Percentiles rank a stretch among this genome's conserved stretches.
Conservation (phyloP, 1,140 invertebrate species). For the Anadara kagoshimensis region DNA sequence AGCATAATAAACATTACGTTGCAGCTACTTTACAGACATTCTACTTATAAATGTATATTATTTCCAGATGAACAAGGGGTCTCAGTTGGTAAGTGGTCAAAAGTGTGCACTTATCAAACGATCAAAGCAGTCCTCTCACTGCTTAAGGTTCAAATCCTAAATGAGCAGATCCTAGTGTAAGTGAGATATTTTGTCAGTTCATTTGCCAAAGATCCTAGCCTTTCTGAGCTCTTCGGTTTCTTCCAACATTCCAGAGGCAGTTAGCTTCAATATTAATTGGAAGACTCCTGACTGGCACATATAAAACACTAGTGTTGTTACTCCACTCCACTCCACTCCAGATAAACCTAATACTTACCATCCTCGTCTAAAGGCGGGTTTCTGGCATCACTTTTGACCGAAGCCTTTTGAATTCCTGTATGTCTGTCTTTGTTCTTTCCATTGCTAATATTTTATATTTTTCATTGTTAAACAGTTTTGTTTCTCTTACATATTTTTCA, state of each 20-base stretch:
- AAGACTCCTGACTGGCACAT: background rate
- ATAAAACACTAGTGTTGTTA: background rate
- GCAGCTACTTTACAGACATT: no score
- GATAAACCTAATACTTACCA: constrained; percentile 49
- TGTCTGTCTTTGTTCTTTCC: constrained; percentile 61
- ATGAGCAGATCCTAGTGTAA: no score
- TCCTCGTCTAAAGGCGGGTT: constrained; percentile 71
- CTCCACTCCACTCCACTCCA: background rate
- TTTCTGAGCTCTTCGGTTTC: background rate
- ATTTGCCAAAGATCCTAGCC: background rate
- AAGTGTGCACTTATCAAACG: no score
- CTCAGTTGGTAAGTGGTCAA: no score
- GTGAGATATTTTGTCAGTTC: no score
- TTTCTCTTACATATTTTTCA: constrained; percentile 68
- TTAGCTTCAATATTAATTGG: background rate
- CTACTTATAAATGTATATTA: no score
- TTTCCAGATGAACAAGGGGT: no score
- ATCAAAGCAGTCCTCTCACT: no score
- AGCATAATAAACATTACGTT: no score
- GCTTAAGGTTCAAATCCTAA: no score
- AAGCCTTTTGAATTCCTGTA: constrained; percentile 63
- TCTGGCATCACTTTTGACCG: constrained; percentile 62
- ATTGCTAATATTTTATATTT: constrained; percentile 65
- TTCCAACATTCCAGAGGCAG: background rate
- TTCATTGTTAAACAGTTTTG: constrained; percentile 63